These are phyloP conservation scores for Augiades crinisus DNA, from an alignment of 2,888 invertebrate genomes.

Conservation along the genomic window DNA sequence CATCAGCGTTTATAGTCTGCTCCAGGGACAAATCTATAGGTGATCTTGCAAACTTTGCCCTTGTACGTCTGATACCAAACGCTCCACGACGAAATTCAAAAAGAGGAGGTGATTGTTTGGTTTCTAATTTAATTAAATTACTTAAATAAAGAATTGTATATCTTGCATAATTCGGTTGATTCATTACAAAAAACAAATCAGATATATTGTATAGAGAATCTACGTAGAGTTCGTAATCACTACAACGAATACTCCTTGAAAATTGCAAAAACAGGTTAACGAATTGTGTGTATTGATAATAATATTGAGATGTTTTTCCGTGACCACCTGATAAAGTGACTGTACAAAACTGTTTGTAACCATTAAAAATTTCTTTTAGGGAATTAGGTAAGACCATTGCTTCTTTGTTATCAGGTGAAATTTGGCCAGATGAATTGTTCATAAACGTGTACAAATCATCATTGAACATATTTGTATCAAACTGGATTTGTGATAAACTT, in stretches of 20 bases:
- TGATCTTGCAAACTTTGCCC: slow-evolving; percentile 27
- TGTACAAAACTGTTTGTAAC: slow-evolving; percentile 33
- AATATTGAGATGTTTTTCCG: slow-evolving; percentile 33
- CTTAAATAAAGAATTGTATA: slow-evolving; percentile 19
- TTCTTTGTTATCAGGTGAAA: slow-evolving; percentile 8
- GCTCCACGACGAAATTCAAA: slow-evolving; percentile 20
- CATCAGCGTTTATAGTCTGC: slow-evolving; percentile 34
- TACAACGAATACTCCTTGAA: slow-evolving; percentile 14
- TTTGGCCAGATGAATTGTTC: too few species aligned
- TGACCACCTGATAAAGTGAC: slow-evolving; percentile 20
- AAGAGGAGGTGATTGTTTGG: slow-evolving; percentile 30
- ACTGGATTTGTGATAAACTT: too few species aligned
- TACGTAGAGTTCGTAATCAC: neutral
- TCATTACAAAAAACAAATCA: neutral
- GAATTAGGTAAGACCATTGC: too few species aligned
- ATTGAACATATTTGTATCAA: too few species aligned
- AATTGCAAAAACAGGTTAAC: neutral
- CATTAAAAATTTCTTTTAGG: slow-evolving; percentile 41
- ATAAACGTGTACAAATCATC: too few species aligned
- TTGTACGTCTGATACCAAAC: slow-evolving; percentile 30
- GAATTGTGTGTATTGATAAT: slow-evolving; percentile 27
- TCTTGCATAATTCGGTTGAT: slow-evolving; percentile 31
- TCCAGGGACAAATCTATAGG: slow-evolving; percentile 28
- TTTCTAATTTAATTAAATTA: slow-evolving; percentile 12
- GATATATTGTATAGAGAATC: neutral